A percentile compares a stretch with the other conserved stretches of the same genome.
These are phyloP conservation scores for Mythimna loreyi DNA, from an alignment of 2,888 invertebrate genomes.

Conservation along the genomic window DNA sequence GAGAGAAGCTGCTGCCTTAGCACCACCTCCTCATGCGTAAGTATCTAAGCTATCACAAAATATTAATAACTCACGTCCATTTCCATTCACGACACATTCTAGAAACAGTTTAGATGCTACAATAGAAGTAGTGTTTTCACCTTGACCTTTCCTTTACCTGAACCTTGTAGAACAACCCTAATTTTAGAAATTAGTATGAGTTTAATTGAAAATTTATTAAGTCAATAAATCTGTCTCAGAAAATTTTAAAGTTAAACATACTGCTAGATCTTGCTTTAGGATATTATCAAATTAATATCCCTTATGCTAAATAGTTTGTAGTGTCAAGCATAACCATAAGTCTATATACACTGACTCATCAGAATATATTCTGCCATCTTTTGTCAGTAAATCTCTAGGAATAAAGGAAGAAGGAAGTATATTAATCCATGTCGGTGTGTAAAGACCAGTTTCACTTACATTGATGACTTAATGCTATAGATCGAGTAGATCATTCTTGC, in stretches of 20 bases:
- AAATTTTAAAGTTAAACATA: slow-evolving; percentile 3
- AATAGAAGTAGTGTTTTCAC: slow-evolving; percentile 50
- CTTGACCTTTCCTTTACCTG: slow-evolving; percentile 29
- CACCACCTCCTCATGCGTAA: slow-evolving; percentile 88
- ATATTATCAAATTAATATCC: slow-evolving; percentile 59
- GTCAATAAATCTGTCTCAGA: slow-evolving; percentile 8
- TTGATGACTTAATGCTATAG: slow-evolving; percentile 85
- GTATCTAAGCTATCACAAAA: slow-evolving; percentile 65
- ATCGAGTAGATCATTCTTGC: slow-evolving; percentile 89
- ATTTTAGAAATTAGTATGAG: slow-evolving; percentile 20
- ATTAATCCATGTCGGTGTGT: slow-evolving; percentile 75
- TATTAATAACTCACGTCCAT: slow-evolving; percentile 77
- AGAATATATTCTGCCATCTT: not conserved
- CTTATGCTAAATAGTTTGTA: slow-evolving; percentile 65
- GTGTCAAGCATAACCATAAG: slow-evolving; percentile 76
- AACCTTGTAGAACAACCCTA: slow-evolving; percentile 20
- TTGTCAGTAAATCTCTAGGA: not conserved
- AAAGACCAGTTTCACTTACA: slow-evolving; percentile 79
- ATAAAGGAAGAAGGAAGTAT: slow-evolving; percentile 12
- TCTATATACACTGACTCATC: slow-evolving; percentile 76
- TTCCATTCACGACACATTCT: slow-evolving; percentile 84
- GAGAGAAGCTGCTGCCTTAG: slow-evolving; percentile 84
- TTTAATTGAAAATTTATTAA: not conserved
- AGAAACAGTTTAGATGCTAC: slow-evolving; percentile 65
- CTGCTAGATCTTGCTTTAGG: slow-evolving; percentile 25